Base-by-base conservation (phyloP, 2,888 invertebrate species). In the Dendrolimus houi region DNA sequence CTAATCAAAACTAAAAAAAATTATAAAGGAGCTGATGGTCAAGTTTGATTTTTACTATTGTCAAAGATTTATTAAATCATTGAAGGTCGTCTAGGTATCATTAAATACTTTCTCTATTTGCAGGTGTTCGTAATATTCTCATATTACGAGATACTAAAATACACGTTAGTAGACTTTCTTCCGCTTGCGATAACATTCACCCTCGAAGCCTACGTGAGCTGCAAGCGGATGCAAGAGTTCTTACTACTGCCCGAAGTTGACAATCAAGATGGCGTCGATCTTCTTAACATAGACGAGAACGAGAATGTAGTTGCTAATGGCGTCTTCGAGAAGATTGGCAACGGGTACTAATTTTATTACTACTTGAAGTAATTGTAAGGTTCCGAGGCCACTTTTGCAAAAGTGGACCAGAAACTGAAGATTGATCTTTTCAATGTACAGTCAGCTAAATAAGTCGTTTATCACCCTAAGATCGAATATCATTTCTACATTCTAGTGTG, bases 161-260 rank as follows among this genome's bases (percentile, higher is more conserved):
- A 95, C 58, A 94, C 94, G 0, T 92, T 96, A 83, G 96, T 95
- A 0, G 94, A 96, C 52, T 96, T 95, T 75, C 94, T 97, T 68
- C 96, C 97, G 0, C 89, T 93, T 68, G 95, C 95, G 0, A 93
- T 97, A 52, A 94, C 95, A 1, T 94, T 94, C 70, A 92, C 94
- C 0, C 92, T 96, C 0, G 97, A 97, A 74, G 94, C 94, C 0
- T 89, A 93, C 54, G 94, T 97, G 0, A 95, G 96, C 40, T 91
- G 95, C 40, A 91, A 91, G 55, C 92, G 97, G 69, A 91, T 96
- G 62, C 93, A 95, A 69, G 93, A 93, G 63, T 94, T 94, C 63
- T 73, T 94, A 62, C 57, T 93, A 56, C 64, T 87, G 59, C 86
- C 80, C 1, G 91, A 81, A 64, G 83, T 85, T 0, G 72, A 83